Evolutionary conservation across 2,113 vertebrate genomes (phyloP).

Genomic region (Hippocampus barbouri): DNA sequence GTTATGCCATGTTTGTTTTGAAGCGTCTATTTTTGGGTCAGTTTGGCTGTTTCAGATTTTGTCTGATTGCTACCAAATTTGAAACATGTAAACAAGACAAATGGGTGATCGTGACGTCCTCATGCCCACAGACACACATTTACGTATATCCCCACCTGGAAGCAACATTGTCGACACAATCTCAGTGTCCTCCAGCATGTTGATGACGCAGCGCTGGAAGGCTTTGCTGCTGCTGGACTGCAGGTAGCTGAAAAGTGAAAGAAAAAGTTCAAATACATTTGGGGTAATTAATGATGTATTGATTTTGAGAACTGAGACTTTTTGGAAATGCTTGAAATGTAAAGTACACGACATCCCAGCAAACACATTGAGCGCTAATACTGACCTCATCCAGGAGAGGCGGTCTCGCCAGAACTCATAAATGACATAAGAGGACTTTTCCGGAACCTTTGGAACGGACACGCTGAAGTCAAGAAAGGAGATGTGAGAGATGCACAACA

Average conservation of each 20-base stretch:
- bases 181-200: conserved; percentile 85
- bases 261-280: neutral
- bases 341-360: conserved; percentile 6
- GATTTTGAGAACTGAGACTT: neutral
- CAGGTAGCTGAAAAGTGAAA: conserved; percentile 75
- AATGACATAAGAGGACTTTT: conserved; percentile 83
- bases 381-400: conserved; percentile 91
- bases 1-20: neutral
- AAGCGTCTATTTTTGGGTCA: neutral
- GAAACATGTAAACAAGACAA: too few species aligned
- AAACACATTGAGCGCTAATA: conserved; percentile 29
- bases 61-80: too few species aligned
- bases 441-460: conserved; percentile 82
- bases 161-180: conserved; percentile 88
- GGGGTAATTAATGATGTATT: neutral
- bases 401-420: conserved; percentile 93
- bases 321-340: neutral
- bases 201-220: conserved; percentile 84
- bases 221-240: conserved; percentile 85
- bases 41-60: too few species aligned
- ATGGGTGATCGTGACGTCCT: too few species aligned
- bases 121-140: too few species aligned
- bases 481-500: conserved; percentile 19
- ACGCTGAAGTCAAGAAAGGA: conserved; percentile 68
- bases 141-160: conserved; percentile 74